Evolutionary conservation across 2,113 vertebrate genomes (phyloP).

Genomic region (Esox niger): DNA sequence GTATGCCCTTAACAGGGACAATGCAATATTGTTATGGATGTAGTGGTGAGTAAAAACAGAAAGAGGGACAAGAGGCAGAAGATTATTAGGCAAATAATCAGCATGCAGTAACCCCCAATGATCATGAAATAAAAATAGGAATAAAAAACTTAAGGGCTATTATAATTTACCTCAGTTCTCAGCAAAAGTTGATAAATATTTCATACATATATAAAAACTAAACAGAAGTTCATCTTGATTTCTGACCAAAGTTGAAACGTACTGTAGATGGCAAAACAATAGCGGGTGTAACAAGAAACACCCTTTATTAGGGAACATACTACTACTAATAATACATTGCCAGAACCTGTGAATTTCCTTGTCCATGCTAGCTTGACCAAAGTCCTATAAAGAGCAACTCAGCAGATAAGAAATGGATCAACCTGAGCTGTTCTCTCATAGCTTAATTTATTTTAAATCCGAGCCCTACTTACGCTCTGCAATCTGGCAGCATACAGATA

Average conservation of each 20-base stretch:
- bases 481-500: slow-evolving; percentile 59
- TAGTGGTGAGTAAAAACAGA: slow-evolving; percentile 46
- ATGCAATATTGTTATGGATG: slow-evolving; percentile 41
- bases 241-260: neutral
- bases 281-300: slow-evolving; percentile 6
- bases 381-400: slow-evolving; percentile 63
- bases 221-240: neutral
- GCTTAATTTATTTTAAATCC: slow-evolving; percentile 74
- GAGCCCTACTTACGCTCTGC: slow-evolving; percentile 63
- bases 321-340: slow-evolving; percentile 31
- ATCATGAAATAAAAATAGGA: slow-evolving; percentile 69
- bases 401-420: slow-evolving; percentile 74
- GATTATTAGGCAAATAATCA: slow-evolving; percentile 55
- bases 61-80: slow-evolving; percentile 42
- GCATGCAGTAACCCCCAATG: slow-evolving; percentile 69
- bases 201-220: neutral
- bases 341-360: slow-evolving; percentile 41
- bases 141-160: no score
- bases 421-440: slow-evolving; percentile 71
- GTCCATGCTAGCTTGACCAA: slow-evolving; percentile 41
- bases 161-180: slow-evolving; percentile 58
- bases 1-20: slow-evolving; percentile 64
- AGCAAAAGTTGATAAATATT: slow-evolving; percentile 31
- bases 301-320: slow-evolving; percentile 29
- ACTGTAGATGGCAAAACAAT: neutral